Conservation (phyloP, 2,113 vertebrate species). For the Alligator sinensis region DNA sequence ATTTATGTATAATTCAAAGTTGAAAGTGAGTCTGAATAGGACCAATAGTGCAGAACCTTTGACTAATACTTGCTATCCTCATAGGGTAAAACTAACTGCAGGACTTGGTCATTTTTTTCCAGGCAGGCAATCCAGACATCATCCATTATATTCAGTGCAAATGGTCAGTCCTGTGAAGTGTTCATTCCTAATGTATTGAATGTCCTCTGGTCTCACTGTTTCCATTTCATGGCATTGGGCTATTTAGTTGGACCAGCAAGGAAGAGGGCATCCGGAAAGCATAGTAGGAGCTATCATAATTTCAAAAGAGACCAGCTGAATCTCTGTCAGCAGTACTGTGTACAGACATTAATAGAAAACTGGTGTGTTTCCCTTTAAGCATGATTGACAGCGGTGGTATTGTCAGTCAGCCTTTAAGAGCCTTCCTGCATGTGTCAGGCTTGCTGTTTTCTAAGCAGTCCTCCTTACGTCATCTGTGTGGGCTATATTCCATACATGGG, state of each 20-base stretch:
- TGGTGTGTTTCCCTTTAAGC: neutral
- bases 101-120: neutral
- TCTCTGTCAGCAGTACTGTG: neutral
- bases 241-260: neutral
- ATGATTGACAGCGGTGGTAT: neutral
- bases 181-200: neutral
- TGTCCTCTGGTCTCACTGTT: neutral
- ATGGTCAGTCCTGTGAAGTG: neutral
- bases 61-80: neutral
- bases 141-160: neutral
- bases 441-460: neutral
- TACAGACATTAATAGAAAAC: neutral
- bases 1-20: neutral
- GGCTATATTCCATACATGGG: neutral
- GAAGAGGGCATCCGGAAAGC: neutral
- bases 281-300: neutral
- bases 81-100: neutral
- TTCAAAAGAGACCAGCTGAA: neutral
- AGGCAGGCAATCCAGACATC: neutral
- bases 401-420: neutral
- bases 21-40: rapidly evolving
- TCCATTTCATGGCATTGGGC: neutral
- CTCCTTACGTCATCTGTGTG: constrained; percentile 29
- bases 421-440: neutral
- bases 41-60: rapidly evolving